phyloP scores from a whole-genome alignment of 2,888 invertebrate genomes.

The Thecocarcelia acutangulata region DNA sequence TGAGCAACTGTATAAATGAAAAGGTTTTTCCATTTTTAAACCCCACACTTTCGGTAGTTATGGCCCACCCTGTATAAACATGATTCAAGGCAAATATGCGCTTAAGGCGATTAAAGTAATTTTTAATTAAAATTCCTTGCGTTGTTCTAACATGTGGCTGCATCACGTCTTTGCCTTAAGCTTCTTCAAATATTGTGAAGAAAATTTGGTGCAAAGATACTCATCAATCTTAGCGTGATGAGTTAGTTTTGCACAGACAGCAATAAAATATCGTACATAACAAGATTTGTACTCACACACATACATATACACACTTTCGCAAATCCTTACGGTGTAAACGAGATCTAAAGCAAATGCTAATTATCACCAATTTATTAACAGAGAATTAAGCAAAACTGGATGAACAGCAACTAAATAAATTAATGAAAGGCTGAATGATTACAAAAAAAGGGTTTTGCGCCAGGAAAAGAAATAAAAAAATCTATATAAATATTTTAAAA shows the following conservation, averaged over 20 bases:
- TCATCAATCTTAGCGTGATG: not conserved
- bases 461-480: too few relatives aligned
- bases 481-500: too few relatives aligned
- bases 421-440: not conserved
- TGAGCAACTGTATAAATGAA: too few relatives aligned
- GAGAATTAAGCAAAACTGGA: slow-evolving; percentile 7
- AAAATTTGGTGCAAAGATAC: slow-evolving; percentile 4
- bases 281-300: not conserved
- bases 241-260: not conserved
- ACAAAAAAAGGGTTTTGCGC: too few relatives aligned
- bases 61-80: too few relatives aligned
- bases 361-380: slow-evolving; percentile 42
- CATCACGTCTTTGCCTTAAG: not conserved
- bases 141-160: slow-evolving; percentile 2
- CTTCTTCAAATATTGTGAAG: not conserved
- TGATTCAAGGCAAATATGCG: slow-evolving; percentile 45
- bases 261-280: not conserved
- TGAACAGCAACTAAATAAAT: not conserved
- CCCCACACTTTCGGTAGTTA: too few relatives aligned
- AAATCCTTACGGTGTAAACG: slow-evolving; percentile 7
- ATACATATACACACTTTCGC: not conserved
- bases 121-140: slow-evolving; percentile 51
- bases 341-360: slow-evolving; percentile 53
- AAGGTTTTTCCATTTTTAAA: too few relatives aligned
- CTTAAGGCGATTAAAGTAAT: slow-evolving; percentile 52